Percentiles rank a stretch among this genome's conserved stretches.
Conservation (phyloP, 1,140 invertebrate species). For the Camponotus vicinus region DNA sequence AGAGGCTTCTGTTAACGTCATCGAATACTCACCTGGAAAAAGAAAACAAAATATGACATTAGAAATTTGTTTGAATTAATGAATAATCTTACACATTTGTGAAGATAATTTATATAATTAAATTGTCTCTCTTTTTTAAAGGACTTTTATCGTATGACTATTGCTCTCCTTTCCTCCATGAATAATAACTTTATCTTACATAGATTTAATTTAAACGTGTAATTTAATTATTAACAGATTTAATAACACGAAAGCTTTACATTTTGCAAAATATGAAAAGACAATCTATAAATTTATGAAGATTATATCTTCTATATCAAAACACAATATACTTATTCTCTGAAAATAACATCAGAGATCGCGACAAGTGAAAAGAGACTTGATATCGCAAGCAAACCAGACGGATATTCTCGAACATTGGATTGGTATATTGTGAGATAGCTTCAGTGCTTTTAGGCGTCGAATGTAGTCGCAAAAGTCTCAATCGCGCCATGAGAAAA, state of each 20-base stretch:
- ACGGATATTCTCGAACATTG: slow-evolving; percentile 38
- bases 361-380: slow-evolving; percentile 1
- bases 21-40: slow-evolving; percentile 69
- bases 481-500: slow-evolving; percentile 53
- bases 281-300: not conserved
- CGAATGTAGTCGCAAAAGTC: slow-evolving; percentile 59
- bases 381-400: slow-evolving; percentile 33
- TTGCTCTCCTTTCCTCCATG: too few species aligned
- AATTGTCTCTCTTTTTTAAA: not conserved
- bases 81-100: not conserved
- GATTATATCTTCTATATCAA: not conserved
- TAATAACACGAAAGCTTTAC: not conserved
- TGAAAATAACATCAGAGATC: not conserved
- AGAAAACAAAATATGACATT: slow-evolving; percentile 11
- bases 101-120: not conserved
- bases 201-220: not conserved
- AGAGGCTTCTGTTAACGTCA: slow-evolving; percentile 5
- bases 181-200: slow-evolving; percentile 10
- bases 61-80: not conserved
- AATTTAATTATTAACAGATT: not conserved
- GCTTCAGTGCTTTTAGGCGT: slow-evolving; percentile 69
- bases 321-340: not conserved
- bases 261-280: not conserved
- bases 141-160: not conserved
- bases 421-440: slow-evolving; percentile 67